Percentiles rank a stretch among this genome's conserved stretches.
Conservation (phyloP, 2,797 vertebrate species). For the Chelidonichthys spinosus region DNA sequence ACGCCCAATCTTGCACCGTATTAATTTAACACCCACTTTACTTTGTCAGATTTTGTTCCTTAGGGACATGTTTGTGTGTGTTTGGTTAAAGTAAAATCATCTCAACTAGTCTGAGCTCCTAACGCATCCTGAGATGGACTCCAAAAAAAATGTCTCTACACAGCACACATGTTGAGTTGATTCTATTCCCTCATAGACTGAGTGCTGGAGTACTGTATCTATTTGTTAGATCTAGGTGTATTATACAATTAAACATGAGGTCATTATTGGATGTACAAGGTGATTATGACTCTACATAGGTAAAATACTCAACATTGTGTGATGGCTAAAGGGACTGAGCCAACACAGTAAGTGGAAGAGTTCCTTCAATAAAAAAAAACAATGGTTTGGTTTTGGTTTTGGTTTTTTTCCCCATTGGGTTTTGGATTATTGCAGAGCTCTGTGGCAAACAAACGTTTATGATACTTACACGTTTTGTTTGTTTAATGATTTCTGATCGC, state of each 20-base stretch:
- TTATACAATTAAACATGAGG: not conserved
- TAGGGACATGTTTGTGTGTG: not conserved
- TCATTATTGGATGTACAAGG: not conserved
- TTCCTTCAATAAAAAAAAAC: not conserved
- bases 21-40: not conserved
- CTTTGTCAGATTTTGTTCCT: not conserved
- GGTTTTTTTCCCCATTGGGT: too few relatives aligned
- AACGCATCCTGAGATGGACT: not conserved
- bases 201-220: not conserved
- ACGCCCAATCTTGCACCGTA: not conserved
- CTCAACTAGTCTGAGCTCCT: not conserved
- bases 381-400: too few relatives aligned
- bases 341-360: not conserved
- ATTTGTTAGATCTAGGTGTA: not conserved
- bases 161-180: not conserved
- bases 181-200: too few relatives aligned
- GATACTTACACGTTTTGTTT: too few relatives aligned
- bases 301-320: not conserved
- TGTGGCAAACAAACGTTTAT: too few relatives aligned
- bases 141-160: constrained; percentile 2
- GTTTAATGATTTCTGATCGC: too few relatives aligned
- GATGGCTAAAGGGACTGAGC: not conserved
- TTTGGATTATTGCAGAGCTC: too few relatives aligned
- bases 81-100: not conserved
- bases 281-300: not conserved